A percentile compares a stretch with the other conserved stretches of the same genome.
Conservation (phyloP, 2,113 vertebrate species). For the Daubentonia madagascariensis region DNA sequence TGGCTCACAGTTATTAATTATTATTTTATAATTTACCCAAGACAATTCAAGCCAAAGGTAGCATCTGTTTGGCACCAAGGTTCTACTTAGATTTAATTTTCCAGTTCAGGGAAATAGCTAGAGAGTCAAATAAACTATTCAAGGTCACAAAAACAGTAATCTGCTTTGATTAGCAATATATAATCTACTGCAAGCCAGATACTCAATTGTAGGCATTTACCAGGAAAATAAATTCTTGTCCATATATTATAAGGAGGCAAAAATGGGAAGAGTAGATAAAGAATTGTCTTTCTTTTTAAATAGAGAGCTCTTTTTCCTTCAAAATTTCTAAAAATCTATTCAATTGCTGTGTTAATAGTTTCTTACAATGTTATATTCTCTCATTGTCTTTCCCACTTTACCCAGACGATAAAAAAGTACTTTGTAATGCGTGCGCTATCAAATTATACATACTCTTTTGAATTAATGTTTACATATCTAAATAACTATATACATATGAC, state of each 20-base stretch:
- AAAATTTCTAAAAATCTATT: background rate
- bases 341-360: background rate
- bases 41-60: slow-evolving; percentile 70
- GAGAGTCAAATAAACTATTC: slow-evolving; percentile 67
- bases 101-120: slow-evolving; percentile 68
- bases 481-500: background rate
- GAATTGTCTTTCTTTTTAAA: background rate
- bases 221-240: background rate
- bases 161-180: slow-evolving; percentile 66
- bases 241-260: slow-evolving; percentile 18
- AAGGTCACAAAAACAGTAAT: slow-evolving; percentile 77
- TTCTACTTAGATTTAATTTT: slow-evolving; percentile 82
- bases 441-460: background rate
- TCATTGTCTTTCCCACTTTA: background rate
- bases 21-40: slow-evolving; percentile 78
- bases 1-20: slow-evolving; percentile 81
- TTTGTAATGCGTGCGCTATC: background rate
- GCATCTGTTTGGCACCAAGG: slow-evolving; percentile 82
- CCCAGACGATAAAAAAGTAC: background rate
- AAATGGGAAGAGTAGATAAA: background rate
- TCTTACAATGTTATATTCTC: background rate
- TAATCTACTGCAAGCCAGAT: background rate
- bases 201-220: background rate
- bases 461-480: background rate
- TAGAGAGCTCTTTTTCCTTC: background rate